These are phyloP conservation scores for Chloromyia formosa DNA, from an alignment of 2,888 invertebrate genomes.

Conservation along the genomic window DNA sequence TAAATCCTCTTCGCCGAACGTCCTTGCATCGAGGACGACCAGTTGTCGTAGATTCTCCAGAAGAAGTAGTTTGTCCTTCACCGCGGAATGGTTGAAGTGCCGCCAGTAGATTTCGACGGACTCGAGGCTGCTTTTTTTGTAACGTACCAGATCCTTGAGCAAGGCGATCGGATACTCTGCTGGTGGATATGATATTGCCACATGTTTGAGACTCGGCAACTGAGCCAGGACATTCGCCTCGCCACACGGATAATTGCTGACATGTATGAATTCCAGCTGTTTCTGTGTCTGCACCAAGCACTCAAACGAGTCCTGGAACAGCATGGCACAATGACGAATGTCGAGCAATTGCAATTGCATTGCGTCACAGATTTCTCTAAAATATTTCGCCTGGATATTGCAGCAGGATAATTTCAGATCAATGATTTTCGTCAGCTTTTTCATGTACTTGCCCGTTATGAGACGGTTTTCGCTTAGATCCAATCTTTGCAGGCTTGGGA, in stretches of 20 bases:
- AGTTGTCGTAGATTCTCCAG: background rate
- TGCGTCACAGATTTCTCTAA: constrained; percentile 15
- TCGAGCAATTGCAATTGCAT: background rate
- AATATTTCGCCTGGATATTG: background rate
- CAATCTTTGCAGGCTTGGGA: background rate
- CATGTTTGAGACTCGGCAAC: constrained; percentile 2
- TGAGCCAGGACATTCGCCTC: background rate
- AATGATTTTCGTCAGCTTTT: background rate
- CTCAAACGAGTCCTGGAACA: constrained; percentile 4
- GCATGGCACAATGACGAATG: background rate
- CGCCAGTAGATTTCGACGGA: constrained; percentile 8
- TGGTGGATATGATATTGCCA: background rate
- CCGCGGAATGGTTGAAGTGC: background rate
- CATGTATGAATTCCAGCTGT: background rate
- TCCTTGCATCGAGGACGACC: background rate
- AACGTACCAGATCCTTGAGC: background rate
- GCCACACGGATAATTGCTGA: background rate
- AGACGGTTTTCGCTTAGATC: background rate
- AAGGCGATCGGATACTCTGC: background rate
- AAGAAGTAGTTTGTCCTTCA: background rate
- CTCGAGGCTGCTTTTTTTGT: background rate
- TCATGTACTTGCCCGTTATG: constrained; percentile 11
- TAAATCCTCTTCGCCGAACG: background rate
- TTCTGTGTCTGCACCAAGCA: constrained; percentile 6
- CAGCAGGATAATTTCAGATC: background rate